Evolutionary conservation across 2,797 vertebrate species (phyloP), one percentile per base, ranked within the genome.

Genomic region (Malurus splendens): DNA sequence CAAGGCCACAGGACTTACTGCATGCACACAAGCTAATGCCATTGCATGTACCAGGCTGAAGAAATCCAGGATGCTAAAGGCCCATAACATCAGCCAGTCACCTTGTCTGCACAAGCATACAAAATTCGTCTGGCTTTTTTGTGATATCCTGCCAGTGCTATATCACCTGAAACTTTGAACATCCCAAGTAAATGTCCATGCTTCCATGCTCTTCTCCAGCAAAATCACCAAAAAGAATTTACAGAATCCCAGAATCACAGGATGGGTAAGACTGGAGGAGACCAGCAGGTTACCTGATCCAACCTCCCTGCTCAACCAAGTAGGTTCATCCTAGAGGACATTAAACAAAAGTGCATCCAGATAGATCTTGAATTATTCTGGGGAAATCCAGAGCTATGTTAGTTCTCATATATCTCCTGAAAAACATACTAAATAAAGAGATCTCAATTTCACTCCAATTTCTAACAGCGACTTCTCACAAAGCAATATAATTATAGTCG

Each of bases 61-160:
- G 57, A 78, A 66, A 70, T 42, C 8, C 27, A 18, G 33, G 24
- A 41, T 45, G 20, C 10, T 33, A 33, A 81, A 86, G n/a, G 5
- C 3, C 15, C 13, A 23, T 36, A 3, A 8, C 9, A 30, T 10
- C 18, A 5, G 11, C 39, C 23, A 12, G 6, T 25, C 0, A 0
- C 2, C 45, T 55, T 64, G 25, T 70, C 33, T 61, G 28, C 19
- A n/a, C 24, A 22, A 24, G 17, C 36, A 18, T 9, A 42, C 57
- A 42, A 78, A 62, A 62, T 27, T 55, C 54, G 6, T 51, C 30
- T 66, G 57, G 24, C 24, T 36, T 62, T 86, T 86, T 48, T 72
- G 36, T 55, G 18, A 30, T 62, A 13, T 23, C 14, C 33, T 80
- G 44, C 23, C 80, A 73, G 25, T 52, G 32, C 27, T 74, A 0